Conservation (phyloP, 2,113 vertebrate genomes). For the Rhea americana region DNA sequence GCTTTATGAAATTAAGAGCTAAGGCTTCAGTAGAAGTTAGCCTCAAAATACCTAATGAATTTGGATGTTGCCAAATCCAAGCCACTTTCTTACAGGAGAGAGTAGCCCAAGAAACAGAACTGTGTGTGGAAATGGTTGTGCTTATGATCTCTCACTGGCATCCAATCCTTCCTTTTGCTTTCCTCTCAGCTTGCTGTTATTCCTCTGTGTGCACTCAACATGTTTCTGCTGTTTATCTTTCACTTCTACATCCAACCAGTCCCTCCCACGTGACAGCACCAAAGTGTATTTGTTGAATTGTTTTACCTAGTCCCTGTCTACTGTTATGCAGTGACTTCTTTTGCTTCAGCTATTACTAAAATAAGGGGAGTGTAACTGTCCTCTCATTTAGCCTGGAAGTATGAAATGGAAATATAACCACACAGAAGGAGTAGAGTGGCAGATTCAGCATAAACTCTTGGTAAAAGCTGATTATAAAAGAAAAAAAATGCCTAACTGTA, state of each 20-base stretch:
- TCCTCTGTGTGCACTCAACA: neutral
- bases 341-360: neutral
- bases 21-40: neutral
- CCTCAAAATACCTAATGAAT: neutral
- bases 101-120: neutral
- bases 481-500: neutral
- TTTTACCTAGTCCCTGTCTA: neutral
- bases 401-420: neutral
- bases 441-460: neutral
- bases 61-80: neutral
- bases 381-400: neutral
- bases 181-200: neutral
- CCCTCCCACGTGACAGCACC: neutral
- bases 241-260: neutral
- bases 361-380: neutral
- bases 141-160: neutral
- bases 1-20: neutral
- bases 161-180: neutral
- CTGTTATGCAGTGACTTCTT: neutral
- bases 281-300: neutral
- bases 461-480: constrained; percentile 2
- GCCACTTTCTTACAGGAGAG: fast-evolving
- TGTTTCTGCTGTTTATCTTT: neutral
- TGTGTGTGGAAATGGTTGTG: neutral
- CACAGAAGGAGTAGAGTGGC: neutral